phyloP scores from a whole-genome alignment of 2,113 vertebrate genomes.

The Electrona antarctica region DNA sequence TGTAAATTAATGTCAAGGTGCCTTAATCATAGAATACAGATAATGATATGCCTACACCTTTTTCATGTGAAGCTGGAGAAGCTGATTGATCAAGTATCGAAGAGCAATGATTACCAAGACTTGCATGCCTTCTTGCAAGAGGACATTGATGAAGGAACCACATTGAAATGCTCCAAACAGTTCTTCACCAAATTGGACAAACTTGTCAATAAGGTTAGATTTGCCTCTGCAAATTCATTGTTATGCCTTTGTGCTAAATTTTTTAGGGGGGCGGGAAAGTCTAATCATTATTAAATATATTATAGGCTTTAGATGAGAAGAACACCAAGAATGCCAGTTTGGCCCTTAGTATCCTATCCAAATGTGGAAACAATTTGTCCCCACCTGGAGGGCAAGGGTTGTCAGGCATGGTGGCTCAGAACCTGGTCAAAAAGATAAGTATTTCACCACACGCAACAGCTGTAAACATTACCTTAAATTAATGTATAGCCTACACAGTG shows the following conservation, averaged over 20 bases:
- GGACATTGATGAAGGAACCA: conserved; percentile 63
- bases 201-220: conserved; percentile 85
- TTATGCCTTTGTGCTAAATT: neutral
- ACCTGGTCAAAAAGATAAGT: conserved; percentile 94
- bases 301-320: conserved; percentile 85
- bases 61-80: conserved; percentile 83
- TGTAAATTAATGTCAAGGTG: neutral
- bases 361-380: conserved; percentile 79
- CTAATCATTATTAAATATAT: neutral
- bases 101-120: conserved; percentile 76
- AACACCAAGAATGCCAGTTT: conserved; percentile 76
- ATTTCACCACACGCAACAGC: conserved; percentile 26
- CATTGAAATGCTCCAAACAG: conserved; percentile 85
- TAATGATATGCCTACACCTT: conserved; percentile 3
- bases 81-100: conserved; percentile 82
- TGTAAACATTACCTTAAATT: neutral
- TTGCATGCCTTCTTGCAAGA: conserved; percentile 81
- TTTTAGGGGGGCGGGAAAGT: neutral
- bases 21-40: neutral
- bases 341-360: conserved; percentile 80
- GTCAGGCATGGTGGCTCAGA: conserved; percentile 79
- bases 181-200: conserved; percentile 88
- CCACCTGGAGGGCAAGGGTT: conserved; percentile 83
- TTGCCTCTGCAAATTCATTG: neutral
- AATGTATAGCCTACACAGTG: neutral